Percentiles rank a stretch among this genome's conserved stretches.
phyloP scores from a whole-genome alignment of 1,140 invertebrate species.

The Drosophila repleta region DNA sequence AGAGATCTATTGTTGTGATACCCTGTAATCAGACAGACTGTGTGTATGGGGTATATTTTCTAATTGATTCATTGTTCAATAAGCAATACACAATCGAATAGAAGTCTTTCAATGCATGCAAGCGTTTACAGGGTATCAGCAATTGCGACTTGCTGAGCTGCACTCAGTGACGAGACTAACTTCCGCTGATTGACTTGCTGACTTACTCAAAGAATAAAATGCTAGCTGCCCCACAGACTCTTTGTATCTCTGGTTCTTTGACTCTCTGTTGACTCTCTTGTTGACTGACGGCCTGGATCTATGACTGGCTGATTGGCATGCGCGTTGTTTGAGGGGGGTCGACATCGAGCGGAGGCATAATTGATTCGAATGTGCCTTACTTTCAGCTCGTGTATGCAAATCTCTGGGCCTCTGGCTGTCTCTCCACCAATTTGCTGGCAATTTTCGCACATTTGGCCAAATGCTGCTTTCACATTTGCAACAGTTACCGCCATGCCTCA shows the following conservation, averaged over 20 bases:
- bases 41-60: not conserved
- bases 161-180: slow-evolving; percentile 41
- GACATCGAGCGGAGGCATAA: slow-evolving; percentile 19
- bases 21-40: not conserved
- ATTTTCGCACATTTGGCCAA: slow-evolving; percentile 80
- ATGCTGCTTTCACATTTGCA: slow-evolving; percentile 74
- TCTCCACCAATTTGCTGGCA: slow-evolving; percentile 57
- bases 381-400: slow-evolving; percentile 60
- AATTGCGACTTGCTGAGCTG: not conserved
- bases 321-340: not conserved
- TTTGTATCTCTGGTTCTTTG: not conserved
- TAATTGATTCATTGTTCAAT: too few relatives aligned
- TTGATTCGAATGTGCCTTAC: slow-evolving; percentile 44
- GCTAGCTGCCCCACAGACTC: slow-evolving; percentile 29
- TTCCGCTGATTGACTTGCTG: slow-evolving; percentile 61
- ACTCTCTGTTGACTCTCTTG: slow-evolving; percentile 12
- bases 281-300: slow-evolving; percentile 28
- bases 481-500: slow-evolving; percentile 7
- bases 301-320: slow-evolving; percentile 14
- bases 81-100: too few relatives aligned
- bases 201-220: slow-evolving; percentile 39
- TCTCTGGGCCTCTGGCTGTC: slow-evolving; percentile 37
- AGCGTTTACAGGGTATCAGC: not conserved
- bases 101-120: too few relatives aligned
- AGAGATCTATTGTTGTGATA: slow-evolving; percentile 8